Conservation (phyloP, 2,888 invertebrate genomes). For the Nomada lathburiana region DNA sequence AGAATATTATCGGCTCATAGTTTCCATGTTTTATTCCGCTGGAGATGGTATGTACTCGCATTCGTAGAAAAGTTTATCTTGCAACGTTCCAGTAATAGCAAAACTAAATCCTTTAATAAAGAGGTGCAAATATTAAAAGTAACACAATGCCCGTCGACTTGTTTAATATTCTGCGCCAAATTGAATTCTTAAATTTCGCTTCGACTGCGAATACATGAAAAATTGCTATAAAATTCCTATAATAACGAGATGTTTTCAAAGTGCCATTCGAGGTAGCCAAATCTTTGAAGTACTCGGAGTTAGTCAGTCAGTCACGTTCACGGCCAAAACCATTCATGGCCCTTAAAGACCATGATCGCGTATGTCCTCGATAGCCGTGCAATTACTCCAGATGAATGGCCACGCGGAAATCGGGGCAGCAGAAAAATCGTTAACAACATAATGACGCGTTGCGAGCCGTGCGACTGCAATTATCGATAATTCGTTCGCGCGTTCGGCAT, state of each 20-base stretch:
- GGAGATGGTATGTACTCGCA: too few species aligned
- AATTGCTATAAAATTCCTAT: too few species aligned
- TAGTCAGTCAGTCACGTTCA: background rate
- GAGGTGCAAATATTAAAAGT: background rate
- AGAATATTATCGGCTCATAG: too few species aligned
- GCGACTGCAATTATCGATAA: constrained; percentile 45
- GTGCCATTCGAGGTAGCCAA: background rate
- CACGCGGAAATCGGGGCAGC: background rate
- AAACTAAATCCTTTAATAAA: background rate
- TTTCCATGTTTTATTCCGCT: too few species aligned
- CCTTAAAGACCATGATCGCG: background rate
- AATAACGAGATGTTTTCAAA: background rate
- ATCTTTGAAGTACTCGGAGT: background rate
- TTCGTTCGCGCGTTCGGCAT: constrained; percentile 19
- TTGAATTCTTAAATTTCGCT: background rate
- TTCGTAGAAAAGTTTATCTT: too few species aligned
- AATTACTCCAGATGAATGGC: constrained; percentile 27
- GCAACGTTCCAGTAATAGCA: too few species aligned
- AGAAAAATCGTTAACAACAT: constrained; percentile 37
- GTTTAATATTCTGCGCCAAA: background rate
- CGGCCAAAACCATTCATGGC: background rate
- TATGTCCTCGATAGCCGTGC: constrained; percentile 18
- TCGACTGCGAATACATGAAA: background rate
- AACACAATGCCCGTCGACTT: background rate
- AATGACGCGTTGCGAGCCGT: constrained; percentile 33